Evolutionary conservation across 2,888 invertebrate species (phyloP), one percentile per base, ranked within the genome.

Genomic region (Abrostola tripartita): DNA sequence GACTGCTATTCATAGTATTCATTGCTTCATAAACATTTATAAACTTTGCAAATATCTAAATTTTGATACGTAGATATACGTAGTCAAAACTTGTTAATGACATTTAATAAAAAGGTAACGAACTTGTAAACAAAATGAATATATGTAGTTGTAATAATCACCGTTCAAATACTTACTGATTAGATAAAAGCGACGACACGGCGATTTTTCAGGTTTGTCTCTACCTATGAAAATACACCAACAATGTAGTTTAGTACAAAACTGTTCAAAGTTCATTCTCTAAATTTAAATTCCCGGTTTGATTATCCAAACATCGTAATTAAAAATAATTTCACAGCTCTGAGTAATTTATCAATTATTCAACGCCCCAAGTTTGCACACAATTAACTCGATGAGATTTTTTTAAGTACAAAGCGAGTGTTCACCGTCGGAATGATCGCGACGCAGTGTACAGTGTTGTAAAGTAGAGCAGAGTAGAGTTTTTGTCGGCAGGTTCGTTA

Each of bases 401-500:
- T 83, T 82, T 81, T 73, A 74, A 78, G 76, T 75, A 85, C 84
- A 86, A 85, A 88, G 85, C 70, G 73, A 74, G 81, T 75, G 71
- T 78, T 71, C 74, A 69, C 67, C 66, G 77, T 63, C 47, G 61
- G 77, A 76, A 78, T 79, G 79, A 81, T 81, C 76, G 81, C 80
- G 78, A 79, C 83, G 84, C 76, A 78, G 81, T 75, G 82, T 76
- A 78, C 78, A 79, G 79, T 71, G 75, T 74, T 68, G 81, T 74
- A 77, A 80, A 83, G 83, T 71, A 71, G 69, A 67, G 69, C 74
- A 78, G 81, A 83, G 85, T 82, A 82, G 81, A 84, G 89, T 89
- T 91, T 92, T 90, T 92, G 92, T 91, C 90, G 90, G 92, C 85
- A 88, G 91, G 92, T 90, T 93, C 93, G 93, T 93, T 93, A 93